phyloP scores from a whole-genome alignment of 2,113 vertebrate species.

The Cyanoliseus patagonus region DNA sequence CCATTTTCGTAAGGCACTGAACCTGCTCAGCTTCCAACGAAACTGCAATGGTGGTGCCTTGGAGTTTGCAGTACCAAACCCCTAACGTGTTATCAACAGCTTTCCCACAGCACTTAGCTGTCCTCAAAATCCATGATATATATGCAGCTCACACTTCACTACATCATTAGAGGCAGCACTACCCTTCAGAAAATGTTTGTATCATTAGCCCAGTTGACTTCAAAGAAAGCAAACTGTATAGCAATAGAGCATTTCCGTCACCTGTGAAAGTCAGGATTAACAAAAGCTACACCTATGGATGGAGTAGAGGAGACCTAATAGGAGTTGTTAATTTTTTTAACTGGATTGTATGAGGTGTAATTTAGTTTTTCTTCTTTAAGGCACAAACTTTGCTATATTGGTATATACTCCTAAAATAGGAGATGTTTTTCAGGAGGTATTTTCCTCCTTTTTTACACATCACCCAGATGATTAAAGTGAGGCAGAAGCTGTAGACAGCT shows the following conservation, averaged over 20 bases:
- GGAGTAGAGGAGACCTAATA: not conserved
- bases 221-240: not conserved
- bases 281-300: not conserved
- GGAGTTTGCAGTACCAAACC: not conserved
- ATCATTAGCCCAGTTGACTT: not conserved
- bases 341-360: not conserved
- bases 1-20: not conserved
- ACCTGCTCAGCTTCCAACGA: not conserved
- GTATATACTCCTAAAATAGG: not conserved
- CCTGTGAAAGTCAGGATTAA: not conserved
- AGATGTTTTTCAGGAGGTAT: not conserved
- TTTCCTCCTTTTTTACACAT: not conserved
- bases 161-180: not conserved
- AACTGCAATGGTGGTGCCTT: not conserved
- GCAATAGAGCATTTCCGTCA: not conserved
- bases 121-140: not conserved
- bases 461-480: not conserved
- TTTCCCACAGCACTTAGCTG: not conserved
- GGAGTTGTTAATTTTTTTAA: not conserved
- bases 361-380: not conserved
- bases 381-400: not conserved
- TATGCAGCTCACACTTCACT: not conserved
- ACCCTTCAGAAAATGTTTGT: not conserved
- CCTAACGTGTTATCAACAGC: not conserved
- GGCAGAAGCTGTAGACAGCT: not conserved